A percentile compares a stretch with the other conserved stretches of the same genome.
phyloP scores from a whole-genome alignment of 2,797 vertebrate species.

The Sebastes kiyomatsui region DNA sequence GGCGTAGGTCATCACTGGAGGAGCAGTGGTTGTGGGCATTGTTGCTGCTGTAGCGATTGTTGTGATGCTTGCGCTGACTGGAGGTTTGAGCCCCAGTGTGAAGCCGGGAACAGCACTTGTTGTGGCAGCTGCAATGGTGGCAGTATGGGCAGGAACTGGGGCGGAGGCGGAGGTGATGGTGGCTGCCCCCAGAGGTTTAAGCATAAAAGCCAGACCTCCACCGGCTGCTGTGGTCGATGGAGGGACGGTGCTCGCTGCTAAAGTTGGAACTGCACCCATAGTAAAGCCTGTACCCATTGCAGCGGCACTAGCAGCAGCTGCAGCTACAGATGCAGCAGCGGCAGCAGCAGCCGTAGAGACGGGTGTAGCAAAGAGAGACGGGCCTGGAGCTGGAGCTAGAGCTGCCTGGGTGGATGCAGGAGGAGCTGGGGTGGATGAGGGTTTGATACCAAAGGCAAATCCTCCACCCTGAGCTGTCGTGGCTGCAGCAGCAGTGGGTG shows the following conservation, averaged over 20 bases:
- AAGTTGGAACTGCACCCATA: slow-evolving; percentile 29
- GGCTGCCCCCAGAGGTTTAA: slow-evolving; percentile 78
- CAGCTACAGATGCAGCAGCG: neutral
- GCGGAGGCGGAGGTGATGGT: slow-evolving; percentile 26
- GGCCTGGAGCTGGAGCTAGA: slow-evolving; percentile 20
- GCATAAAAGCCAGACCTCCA: slow-evolving; percentile 67
- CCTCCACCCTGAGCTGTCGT: slow-evolving; percentile 61
- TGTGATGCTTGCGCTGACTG: slow-evolving; percentile 14
- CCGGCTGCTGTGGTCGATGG: slow-evolving; percentile 49
- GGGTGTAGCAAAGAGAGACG: slow-evolving; percentile 81
- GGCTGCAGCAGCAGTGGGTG: slow-evolving; percentile 21
- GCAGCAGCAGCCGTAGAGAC: slow-evolving; percentile 52
- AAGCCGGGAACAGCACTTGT: slow-evolving; percentile 63
- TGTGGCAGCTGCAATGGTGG: slow-evolving; percentile 48
- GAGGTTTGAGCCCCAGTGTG: slow-evolving; percentile 75
- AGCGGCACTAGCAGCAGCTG: slow-evolving; percentile 37
- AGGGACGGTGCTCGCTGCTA: slow-evolving; percentile 41
- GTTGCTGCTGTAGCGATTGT: slow-evolving; percentile 39
- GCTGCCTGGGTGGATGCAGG: slow-evolving; percentile 41
- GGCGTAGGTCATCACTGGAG: slow-evolving; percentile 91
- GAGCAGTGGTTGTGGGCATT: slow-evolving; percentile 27
- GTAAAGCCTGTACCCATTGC: slow-evolving; percentile 69
- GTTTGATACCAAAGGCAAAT: slow-evolving; percentile 85
- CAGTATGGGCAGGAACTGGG: slow-evolving; percentile 21
- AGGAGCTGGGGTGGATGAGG: slow-evolving; percentile 80